phyloP scores from a whole-genome alignment of 2,113 vertebrate genomes.

The Psilopogon haemacephalus region DNA sequence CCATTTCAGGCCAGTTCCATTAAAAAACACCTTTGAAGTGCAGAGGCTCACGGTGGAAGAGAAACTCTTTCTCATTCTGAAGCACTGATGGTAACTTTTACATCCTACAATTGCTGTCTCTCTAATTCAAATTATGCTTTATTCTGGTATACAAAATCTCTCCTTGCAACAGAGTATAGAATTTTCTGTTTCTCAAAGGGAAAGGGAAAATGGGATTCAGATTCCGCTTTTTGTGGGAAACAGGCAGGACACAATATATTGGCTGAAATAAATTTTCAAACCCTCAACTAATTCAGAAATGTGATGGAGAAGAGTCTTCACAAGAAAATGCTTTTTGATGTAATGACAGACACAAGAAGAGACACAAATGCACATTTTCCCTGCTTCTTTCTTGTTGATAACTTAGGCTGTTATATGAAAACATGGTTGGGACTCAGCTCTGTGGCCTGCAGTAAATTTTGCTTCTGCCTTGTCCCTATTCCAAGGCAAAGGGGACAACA shows the following conservation, averaged over 20 bases:
- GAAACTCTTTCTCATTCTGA: neutral
- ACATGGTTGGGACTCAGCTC: neutral
- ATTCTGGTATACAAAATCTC: neutral
- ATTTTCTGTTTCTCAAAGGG: neutral
- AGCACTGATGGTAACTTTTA: neutral
- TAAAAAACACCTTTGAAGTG: neutral
- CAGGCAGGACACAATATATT: fast-evolving
- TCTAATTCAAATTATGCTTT: neutral
- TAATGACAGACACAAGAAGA: neutral
- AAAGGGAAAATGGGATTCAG: neutral
- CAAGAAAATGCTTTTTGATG: neutral
- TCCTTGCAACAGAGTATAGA: neutral
- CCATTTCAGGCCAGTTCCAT: neutral
- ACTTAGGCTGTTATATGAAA: neutral
- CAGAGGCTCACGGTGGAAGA: neutral
- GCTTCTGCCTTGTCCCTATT: neutral
- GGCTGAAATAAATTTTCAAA: neutral
- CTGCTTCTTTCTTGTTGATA: neutral
- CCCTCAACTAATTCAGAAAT: neutral
- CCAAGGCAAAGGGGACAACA: neutral
- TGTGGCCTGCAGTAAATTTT: neutral
- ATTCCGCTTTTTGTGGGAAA: neutral
- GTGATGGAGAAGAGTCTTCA: neutral
- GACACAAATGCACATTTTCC: neutral
- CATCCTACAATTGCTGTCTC: neutral